phyloP scores from a whole-genome alignment of 53 echinoderm and acorn worm genomes.

The Mesocentrotus franciscanus region DNA sequence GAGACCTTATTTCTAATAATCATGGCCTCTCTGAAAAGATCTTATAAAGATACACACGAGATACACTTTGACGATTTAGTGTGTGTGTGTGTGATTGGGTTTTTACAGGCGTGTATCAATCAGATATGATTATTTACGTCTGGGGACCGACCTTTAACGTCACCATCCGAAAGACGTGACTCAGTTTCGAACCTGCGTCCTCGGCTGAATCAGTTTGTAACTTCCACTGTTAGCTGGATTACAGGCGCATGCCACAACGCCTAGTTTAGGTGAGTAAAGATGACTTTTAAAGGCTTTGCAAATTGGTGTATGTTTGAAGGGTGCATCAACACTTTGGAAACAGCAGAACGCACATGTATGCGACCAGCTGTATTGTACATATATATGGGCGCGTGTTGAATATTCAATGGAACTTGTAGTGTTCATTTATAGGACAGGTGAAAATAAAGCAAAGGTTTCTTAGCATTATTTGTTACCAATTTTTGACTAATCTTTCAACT shows the following conservation, averaged over 20 bases:
- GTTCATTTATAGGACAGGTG: not conserved
- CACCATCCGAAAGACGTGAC: no score
- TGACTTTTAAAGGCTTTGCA: not conserved
- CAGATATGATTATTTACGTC: no score
- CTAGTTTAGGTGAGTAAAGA: conserved; percentile 4
- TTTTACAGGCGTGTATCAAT: no score
- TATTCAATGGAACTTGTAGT: not conserved
- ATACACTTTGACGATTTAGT: not conserved
- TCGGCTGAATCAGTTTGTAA: no score
- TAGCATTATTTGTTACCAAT: no score
- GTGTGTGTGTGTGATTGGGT: no score
- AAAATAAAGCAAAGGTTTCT: not conserved
- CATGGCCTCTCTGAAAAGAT: not conserved
- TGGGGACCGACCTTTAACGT: no score
- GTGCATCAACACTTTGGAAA: not conserved
- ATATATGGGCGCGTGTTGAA: not conserved
- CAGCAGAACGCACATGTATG: not conserved
- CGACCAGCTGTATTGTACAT: not conserved
- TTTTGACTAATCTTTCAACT: no score
- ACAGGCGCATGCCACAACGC: no score
- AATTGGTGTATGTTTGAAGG: not conserved
- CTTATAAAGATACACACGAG: not conserved
- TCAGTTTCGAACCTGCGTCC: no score
- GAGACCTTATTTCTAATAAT: not conserved
- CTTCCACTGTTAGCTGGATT: no score